phyloP scores from a whole-genome alignment of 2,888 invertebrate species.

The Eupithecia insigniata region DNA sequence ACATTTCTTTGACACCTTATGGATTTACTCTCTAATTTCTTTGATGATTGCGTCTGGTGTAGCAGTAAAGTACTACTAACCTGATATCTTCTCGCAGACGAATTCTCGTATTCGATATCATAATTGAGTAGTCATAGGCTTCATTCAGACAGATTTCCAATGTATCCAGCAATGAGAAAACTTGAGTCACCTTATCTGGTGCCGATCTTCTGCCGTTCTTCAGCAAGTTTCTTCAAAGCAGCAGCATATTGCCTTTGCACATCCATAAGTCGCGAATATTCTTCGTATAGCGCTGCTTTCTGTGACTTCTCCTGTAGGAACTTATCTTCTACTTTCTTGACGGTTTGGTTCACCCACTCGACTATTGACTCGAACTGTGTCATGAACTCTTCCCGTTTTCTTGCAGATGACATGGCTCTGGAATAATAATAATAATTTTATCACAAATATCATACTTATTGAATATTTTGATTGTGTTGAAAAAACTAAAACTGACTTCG shows the following conservation, averaged over 20 bases:
- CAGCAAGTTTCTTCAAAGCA: slow-evolving; percentile 72
- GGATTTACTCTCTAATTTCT: not conserved
- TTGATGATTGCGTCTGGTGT: not conserved
- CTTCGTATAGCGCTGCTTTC: slow-evolving; percentile 66
- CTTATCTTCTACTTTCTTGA: slow-evolving; percentile 88
- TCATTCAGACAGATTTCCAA: not conserved
- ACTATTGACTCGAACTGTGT: slow-evolving; percentile 95
- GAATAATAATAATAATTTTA: slow-evolving; percentile 31
- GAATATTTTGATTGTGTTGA: no score
- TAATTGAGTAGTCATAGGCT: not conserved
- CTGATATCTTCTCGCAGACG: not conserved
- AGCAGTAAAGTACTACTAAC: not conserved
- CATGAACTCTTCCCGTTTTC: slow-evolving; percentile 94
- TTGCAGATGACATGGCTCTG: slow-evolving; percentile 92
- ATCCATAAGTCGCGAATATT: slow-evolving; percentile 74
- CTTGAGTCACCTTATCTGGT: slow-evolving; percentile 35
- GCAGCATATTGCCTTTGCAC: slow-evolving; percentile 78
- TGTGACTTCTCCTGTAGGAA: slow-evolving; percentile 71
- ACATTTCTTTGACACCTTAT: not conserved
- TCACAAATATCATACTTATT: no score
- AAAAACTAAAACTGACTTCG: no score
- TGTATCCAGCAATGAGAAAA: not conserved
- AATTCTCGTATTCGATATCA: not conserved
- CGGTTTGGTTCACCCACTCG: slow-evolving; percentile 94
- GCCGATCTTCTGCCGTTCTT: slow-evolving; percentile 65